Percentiles rank a stretch among this genome's conserved stretches.
Conservation (phyloP, 2,113 vertebrate species). For the Atlantisia rogersi region DNA sequence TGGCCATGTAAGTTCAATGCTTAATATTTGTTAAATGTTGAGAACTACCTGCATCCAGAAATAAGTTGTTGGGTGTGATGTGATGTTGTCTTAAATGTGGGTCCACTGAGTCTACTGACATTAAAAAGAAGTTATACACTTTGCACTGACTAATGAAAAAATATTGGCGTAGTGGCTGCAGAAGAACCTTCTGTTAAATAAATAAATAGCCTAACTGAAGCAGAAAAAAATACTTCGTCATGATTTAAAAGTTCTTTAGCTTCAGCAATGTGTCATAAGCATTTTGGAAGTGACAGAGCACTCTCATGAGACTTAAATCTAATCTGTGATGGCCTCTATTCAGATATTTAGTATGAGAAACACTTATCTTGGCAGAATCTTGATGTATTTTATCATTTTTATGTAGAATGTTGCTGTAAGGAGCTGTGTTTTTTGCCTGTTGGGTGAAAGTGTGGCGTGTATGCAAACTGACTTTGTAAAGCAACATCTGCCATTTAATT, state of each 20-base stretch:
- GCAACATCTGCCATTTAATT: conserved; percentile 55
- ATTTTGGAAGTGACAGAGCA: conserved; percentile 20
- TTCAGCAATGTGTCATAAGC: neutral
- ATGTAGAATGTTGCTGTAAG: conserved; percentile 46
- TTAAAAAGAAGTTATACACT: neutral
- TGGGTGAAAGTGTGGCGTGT: conserved; percentile 28
- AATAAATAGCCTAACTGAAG: neutral
- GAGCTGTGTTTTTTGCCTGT: conserved; percentile 54
- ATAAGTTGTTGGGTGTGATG: neutral
- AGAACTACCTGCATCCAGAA: neutral
- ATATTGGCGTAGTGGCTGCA: neutral
- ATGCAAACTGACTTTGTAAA: conserved; percentile 57
- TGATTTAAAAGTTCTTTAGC: conserved; percentile 10
- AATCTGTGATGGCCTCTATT: conserved; percentile 39
- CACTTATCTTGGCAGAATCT: conserved; percentile 61
- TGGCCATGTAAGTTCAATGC: neutral
- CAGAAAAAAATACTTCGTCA: neutral
- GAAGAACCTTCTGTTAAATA: neutral
- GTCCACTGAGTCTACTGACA: neutral
- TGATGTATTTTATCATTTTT: conserved; percentile 50
- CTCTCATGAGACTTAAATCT: conserved; percentile 45
- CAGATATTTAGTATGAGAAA: conserved; percentile 54
- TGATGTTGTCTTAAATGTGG: neutral
- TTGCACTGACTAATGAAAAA: neutral
- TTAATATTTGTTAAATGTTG: neutral